A percentile compares a stretch with the other conserved stretches of the same genome.
Evolutionary conservation across 2,888 invertebrate species (phyloP).

Genomic region (Leptinotarsa rubiginosa): DNA sequence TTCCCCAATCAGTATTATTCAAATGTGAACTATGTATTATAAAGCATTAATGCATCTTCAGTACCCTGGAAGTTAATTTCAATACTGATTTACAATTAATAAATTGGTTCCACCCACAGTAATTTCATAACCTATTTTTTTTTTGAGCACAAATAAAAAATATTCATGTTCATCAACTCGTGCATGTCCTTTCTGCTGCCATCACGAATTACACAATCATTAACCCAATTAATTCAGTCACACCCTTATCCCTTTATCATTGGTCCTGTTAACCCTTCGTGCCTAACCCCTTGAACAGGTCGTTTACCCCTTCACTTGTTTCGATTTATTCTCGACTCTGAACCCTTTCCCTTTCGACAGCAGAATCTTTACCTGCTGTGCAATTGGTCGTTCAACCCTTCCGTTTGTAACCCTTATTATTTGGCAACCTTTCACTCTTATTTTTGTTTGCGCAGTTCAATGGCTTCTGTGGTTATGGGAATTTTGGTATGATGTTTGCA

Average conservation of each 20-base stretch:
- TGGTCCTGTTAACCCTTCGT: slow-evolving; percentile 43
- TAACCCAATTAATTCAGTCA: slow-evolving; percentile 53
- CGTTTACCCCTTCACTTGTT: slow-evolving; percentile 50
- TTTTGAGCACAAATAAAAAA: not conserved
- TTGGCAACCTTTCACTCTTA: slow-evolving; percentile 49
- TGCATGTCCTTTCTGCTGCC: slow-evolving; percentile 28
- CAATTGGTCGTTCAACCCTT: slow-evolving; percentile 58
- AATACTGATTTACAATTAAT: too few relatives aligned
- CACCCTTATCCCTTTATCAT: slow-evolving; percentile 54
- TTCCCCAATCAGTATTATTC: too few relatives aligned
- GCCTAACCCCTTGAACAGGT: slow-evolving; percentile 35
- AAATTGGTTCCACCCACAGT: too few relatives aligned
- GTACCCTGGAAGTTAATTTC: too few relatives aligned
- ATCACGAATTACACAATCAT: slow-evolving; percentile 34
- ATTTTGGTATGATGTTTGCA: slow-evolving; percentile 32
- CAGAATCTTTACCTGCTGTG: slow-evolving; percentile 50
- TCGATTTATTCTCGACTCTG: slow-evolving; percentile 35
- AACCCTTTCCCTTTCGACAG: slow-evolving; percentile 54
- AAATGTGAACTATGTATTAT: too few relatives aligned
- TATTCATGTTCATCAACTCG: too few relatives aligned
- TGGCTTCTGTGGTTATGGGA: slow-evolving; percentile 36
- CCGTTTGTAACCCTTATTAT: slow-evolving; percentile 34
- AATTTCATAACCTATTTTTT: not conserved
- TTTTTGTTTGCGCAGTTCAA: slow-evolving; percentile 28
- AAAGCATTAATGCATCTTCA: too few relatives aligned